Conservation (phyloP, 2,888 invertebrate species). For the Drosophila mettleri region DNA sequence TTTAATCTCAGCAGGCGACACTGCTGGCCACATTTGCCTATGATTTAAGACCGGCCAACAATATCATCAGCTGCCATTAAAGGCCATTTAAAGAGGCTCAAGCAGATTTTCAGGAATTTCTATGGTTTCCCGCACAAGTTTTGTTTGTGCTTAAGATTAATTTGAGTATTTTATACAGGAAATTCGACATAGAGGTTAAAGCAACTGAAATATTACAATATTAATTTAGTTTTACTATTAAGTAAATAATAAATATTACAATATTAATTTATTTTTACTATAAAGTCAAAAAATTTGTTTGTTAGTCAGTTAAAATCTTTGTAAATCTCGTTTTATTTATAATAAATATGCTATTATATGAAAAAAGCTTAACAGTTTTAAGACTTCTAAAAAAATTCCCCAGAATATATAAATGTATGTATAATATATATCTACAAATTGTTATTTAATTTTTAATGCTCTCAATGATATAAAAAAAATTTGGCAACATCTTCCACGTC, state of each 20-base stretch:
- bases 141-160: not conserved
- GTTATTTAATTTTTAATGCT: too few relatives aligned
- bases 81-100: not conserved
- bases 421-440: too few relatives aligned
- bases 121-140: not conserved
- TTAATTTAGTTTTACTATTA: not conserved
- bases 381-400: too few relatives aligned
- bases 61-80: slow-evolving; percentile 32
- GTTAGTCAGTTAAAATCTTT: not conserved
- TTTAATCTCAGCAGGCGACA: slow-evolving; percentile 12
- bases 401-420: too few relatives aligned
- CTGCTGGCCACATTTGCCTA: not conserved
- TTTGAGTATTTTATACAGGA: not conserved
- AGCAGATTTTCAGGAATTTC: not conserved
- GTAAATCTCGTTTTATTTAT: too few relatives aligned
- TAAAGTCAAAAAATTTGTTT: not conserved
- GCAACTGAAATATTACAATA: not conserved
- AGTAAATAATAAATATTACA: not conserved
- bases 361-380: too few relatives aligned
- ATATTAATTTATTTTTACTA: not conserved
- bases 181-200: not conserved
- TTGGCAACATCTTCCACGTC: too few relatives aligned
- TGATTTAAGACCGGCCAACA: not conserved
- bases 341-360: too few relatives aligned
- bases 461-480: too few relatives aligned